These are phyloP conservation scores for Megatriorchis doriae DNA, from an alignment of 2,113 vertebrate species.

Conservation along the genomic window DNA sequence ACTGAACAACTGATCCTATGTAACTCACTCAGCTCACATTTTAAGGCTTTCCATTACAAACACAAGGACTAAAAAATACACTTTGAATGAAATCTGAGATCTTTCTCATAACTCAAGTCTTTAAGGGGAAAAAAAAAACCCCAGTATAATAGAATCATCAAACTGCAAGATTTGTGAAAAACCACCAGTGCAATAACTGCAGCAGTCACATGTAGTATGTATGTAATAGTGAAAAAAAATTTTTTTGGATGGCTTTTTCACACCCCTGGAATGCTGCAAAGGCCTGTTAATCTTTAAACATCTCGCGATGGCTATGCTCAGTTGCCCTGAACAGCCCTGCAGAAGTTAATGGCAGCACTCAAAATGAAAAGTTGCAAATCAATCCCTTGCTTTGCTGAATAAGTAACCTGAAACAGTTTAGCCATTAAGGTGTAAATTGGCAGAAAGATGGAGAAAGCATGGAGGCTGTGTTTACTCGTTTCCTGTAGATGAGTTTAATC, in stretches of 20 bases:
- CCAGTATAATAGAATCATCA: not conserved
- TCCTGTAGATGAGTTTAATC: not conserved
- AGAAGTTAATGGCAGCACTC: not conserved
- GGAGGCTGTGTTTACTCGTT: conserved; percentile 1
- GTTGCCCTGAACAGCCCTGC: not conserved
- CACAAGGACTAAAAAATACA: not conserved
- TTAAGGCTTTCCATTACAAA: not conserved
- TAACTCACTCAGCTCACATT: not conserved
- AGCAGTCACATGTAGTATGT: not conserved
- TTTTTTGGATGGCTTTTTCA: not conserved
- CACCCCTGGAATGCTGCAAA: not conserved
- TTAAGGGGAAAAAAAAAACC: not conserved
- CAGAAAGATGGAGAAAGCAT: not conserved
- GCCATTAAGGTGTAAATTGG: conserved; percentile 55
- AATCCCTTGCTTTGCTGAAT: conserved; percentile 23
- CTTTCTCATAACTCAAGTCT: not conserved
- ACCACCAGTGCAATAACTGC: not conserved
- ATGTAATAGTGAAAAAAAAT: not conserved
- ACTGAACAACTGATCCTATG: not conserved
- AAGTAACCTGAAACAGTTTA: conserved; percentile 31
- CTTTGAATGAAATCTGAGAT: not conserved
- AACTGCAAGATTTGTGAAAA: not conserved
- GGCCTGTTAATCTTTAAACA: conserved; percentile 52
- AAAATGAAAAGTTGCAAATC: conserved; percentile 12
- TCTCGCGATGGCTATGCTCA: not conserved